Evolutionary conservation across 2,888 invertebrate species (phyloP).

Genomic region (Andricus quercusramuli): DNA sequence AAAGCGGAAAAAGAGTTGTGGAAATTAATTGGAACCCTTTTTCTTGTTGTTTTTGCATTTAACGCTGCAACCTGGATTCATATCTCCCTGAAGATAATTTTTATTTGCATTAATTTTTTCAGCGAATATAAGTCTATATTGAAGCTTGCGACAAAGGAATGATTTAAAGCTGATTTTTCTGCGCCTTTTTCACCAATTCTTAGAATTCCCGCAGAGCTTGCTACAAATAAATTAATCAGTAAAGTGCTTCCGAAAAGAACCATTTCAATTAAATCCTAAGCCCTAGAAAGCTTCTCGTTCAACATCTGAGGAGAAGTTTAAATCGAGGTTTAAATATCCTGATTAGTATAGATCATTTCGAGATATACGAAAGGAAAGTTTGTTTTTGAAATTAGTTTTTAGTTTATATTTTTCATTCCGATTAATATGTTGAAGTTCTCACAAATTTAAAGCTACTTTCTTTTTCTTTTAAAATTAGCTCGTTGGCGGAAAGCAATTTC

Average conservation of each 20-base stretch:
- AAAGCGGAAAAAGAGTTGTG: slow-evolving; percentile 10
- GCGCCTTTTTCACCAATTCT: neutral
- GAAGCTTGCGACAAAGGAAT: neutral
- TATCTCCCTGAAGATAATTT: neutral
- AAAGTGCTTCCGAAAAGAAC: slow-evolving; percentile 18
- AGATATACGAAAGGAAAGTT: neutral
- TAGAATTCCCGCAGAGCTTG: neutral
- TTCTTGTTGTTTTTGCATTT: neutral
- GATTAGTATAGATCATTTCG: too few relatives aligned
- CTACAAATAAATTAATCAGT: slow-evolving; percentile 30
- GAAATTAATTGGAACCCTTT: slow-evolving; percentile 25
- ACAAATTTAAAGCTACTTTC: neutral
- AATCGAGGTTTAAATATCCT: too few relatives aligned
- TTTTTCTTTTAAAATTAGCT: neutral
- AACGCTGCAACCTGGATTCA: neutral
- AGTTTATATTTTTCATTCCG: neutral
- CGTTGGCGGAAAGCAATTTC: slow-evolving; percentile 2
- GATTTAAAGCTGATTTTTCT: slow-evolving; percentile 9
- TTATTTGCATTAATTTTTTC: slow-evolving; percentile 5
- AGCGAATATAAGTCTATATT: slow-evolving; percentile 7
- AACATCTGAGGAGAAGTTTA: neutral
- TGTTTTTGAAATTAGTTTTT: neutral
- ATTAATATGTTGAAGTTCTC: neutral
- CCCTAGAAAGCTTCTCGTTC: neutral
- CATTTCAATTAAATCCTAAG: slow-evolving; percentile 25